Base-by-base conservation (phyloP, 2,888 invertebrate species). In the Aporophyla lueneburgensis region DNA sequence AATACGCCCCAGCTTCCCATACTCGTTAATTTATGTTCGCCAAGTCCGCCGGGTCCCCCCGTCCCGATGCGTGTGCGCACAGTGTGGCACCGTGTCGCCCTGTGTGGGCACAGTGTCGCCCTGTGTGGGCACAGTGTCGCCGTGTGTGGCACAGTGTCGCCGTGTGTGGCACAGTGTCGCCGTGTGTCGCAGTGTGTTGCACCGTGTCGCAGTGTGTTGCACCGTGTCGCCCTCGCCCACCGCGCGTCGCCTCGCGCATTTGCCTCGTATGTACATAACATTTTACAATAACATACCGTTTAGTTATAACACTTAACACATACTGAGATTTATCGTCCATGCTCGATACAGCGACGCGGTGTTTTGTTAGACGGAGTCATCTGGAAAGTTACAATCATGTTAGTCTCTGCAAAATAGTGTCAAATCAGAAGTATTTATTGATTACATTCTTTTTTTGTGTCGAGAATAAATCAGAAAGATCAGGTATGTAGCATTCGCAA, bases 271-370 rank as follows among this genome's bases (percentile, higher is more conserved):
- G 89, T 92, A 92, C 92, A 92, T 86, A 88, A 88, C 85, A 88
- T 85, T 88, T 86, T 89, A 89, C 87, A 87, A 89, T 88, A 88
- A 87, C 86, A 88, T 87, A 88, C 82, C 87, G 86, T 90, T 87
- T 88, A 90, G 90, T 88, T 91, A 92, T 93, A 95, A 95, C 95
- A 95, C 95, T 95, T 95, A 95, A 95, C 95, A 96, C 96, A 94
- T 94, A 94, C 92, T 94, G 93, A 94, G 95, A 94, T 94, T 94
- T 94, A 96, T 96, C 95, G 96, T 96, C 96, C 95, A 92, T 94
- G 94, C 95, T 95, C 95, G 95, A 95, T 94, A 94, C 86, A 94
- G 94, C 94, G 87, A 91, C 89, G 90, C 90, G 90, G 87, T 89
- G 89, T 89, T 86, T 87, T 87, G 94, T 95, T 96, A 96, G 91